Base-by-base conservation (phyloP, 1,140 invertebrate genomes). In the Araneus ventricosus region DNA sequence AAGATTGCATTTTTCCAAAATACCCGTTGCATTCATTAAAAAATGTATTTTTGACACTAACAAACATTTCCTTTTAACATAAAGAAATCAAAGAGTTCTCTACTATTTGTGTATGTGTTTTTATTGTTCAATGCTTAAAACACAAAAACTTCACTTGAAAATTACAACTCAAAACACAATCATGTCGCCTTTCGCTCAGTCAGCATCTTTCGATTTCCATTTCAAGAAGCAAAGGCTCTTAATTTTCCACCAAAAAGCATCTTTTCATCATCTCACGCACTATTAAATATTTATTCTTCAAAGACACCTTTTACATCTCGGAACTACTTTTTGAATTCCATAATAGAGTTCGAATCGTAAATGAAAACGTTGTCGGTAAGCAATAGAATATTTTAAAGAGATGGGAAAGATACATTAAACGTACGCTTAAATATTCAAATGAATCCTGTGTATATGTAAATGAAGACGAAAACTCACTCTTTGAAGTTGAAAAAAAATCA, bases 361-460 rank as follows among this genome's bases (percentile, higher is more conserved):
- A 91, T 84, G 79, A 75, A 91, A 41, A 90, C 27, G n/a, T 30
- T 34, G 52, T 57, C 57, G 52, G 57, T 61, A 27, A 79, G 52
- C 89, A 63, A 63, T 84, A 91, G 52, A 91, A 84, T 84, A 37
- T 84, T 34, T 39, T 34, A 86, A 8, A 91, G 57, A 45, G 80
- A 91, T 27, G 61, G 20, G 24, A 52, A 45, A 92, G 52, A 92
- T 70, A 70, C 90, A 57, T 70, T 70, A 52, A 86, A 92, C 52
- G 27, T 57, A 30, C 5, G 79, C 89, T 91, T 92, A 92, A 92
- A 92, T 92, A 92, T 92, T 86, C 79, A 92, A 92, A 92, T 92
- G 80, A 86, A 41, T 22, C 39, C 45, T 17, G 34, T 86, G 82
- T 75, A 63, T 86, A 92, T 92, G 75, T 52, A 92, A 92, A 92